Base-by-base conservation (phyloP, 2,113 vertebrate species). In the Gasterosteus nipponicus region DNA sequence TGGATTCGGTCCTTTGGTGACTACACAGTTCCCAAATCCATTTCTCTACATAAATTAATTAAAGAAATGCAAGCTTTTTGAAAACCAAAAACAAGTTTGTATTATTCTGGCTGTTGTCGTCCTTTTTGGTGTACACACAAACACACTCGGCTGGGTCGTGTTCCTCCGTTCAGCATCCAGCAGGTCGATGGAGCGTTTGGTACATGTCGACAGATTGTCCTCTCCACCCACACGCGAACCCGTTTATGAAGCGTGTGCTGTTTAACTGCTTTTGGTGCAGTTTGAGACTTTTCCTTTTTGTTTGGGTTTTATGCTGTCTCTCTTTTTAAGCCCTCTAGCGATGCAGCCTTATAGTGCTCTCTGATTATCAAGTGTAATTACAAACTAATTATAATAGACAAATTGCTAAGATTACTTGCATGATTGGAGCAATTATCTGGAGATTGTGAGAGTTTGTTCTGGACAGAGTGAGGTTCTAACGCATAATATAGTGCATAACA, bases 341-440 rank as follows among this genome's bases (percentile, higher is more conserved):
- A 80, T 62, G 18, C 9, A 49, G 84, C 86, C 78, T 82, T 71
- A 76, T 61, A 58, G 22, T 49, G 60, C 53, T 75, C 53, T 68
- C 59, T 81, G 16, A 73, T 86, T 80, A 76, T 35, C 42, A 69
- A 62, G 41, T 67, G 38, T 61, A 78, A 76, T 88, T 77, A 65
- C 53, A 64, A 62, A 46, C 62, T 86, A 49, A 73, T 84, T 82
- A 65, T 57, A 33, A 56, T 11, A 11, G 31, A 68, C 39, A 53
- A 29, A 31, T 31, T 60, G 58, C 46, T 58, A 39, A 49, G 46
- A 66, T 79, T 72, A 77, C 82, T 70, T 70, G 31, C 66, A 33
- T 62, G 60, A 84, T 77, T 74, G 56, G 59, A 64, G 54, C 44
- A 75, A 63, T 87, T 83, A 84, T 82, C 75, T 61, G 46, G 54